phyloP scores from a whole-genome alignment of 2,797 vertebrate genomes.

The Otus scops region DNA sequence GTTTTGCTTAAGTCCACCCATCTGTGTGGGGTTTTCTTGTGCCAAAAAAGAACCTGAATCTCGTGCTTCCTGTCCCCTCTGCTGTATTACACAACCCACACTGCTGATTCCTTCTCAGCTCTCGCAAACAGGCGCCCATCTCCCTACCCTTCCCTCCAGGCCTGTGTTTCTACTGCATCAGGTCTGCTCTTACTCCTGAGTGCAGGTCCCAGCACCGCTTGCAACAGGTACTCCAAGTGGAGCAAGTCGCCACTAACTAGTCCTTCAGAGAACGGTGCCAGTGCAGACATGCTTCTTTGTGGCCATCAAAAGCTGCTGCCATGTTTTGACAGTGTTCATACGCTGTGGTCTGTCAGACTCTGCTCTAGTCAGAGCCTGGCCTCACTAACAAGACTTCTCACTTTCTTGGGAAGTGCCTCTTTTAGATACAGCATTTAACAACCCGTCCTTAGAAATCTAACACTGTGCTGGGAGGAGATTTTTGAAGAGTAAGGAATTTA shows the following conservation, averaged over 20 bases:
- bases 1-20: background rate
- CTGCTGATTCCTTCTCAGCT: background rate
- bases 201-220: background rate
- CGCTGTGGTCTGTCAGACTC: background rate
- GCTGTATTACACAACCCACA: background rate
- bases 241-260: background rate
- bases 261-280: background rate
- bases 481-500: background rate
- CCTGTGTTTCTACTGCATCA: background rate
- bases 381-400: background rate
- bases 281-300: background rate
- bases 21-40: background rate
- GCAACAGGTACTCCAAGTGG: background rate
- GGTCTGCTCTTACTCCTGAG: background rate
- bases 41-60: background rate
- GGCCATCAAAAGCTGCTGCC: background rate
- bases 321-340: rapidly evolving
- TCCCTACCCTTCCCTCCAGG: background rate
- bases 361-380: background rate
- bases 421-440: background rate
- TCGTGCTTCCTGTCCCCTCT: background rate
- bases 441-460: background rate
- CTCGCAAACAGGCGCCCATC: background rate
- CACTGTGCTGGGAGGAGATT: background rate
- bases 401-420: background rate